Conservation (phyloP, 64 coral and sea anemone species). For the Platygyra sinensis region DNA sequence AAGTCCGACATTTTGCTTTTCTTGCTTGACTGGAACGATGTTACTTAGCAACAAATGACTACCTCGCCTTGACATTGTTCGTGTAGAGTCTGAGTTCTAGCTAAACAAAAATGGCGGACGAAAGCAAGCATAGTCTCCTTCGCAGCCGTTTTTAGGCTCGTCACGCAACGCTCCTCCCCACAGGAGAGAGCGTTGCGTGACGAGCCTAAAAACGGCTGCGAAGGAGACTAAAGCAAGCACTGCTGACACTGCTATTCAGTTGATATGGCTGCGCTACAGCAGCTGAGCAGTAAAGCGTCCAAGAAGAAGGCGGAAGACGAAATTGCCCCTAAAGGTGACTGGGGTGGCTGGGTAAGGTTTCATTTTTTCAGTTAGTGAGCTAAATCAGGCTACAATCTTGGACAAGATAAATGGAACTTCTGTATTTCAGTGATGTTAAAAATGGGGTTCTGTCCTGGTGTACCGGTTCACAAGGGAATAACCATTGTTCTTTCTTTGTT, state of each 20-base stretch:
- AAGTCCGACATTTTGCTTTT: slow-evolving; percentile 92
- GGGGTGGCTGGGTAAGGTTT: slow-evolving; percentile 20
- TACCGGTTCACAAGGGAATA: too few relatives aligned
- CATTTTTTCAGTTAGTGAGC: neutral
- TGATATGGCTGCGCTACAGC: neutral
- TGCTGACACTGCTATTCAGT: neutral
- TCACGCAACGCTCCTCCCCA: too few relatives aligned
- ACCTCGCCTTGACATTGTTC: neutral
- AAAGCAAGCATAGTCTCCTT: too few relatives aligned
- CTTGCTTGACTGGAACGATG: neutral
- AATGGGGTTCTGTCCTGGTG: too few relatives aligned
- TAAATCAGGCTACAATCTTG: too few relatives aligned
- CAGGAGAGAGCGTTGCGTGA: too few relatives aligned
- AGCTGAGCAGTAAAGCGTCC: neutral
- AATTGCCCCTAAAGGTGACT: neutral
- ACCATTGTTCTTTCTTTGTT: too few relatives aligned
- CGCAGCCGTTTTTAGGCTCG: too few relatives aligned
- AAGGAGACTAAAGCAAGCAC: too few relatives aligned
- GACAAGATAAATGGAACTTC: too few relatives aligned
- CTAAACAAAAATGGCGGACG: slow-evolving; percentile 11
- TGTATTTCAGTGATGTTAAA: too few relatives aligned
- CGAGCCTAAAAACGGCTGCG: too few relatives aligned
- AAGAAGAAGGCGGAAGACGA: slow-evolving; percentile 5
- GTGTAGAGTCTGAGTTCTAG: neutral
- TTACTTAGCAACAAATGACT: neutral